Evolutionary conservation across 2,113 vertebrate genomes (phyloP).

Genomic region (Lichenostomus cassidix): DNA sequence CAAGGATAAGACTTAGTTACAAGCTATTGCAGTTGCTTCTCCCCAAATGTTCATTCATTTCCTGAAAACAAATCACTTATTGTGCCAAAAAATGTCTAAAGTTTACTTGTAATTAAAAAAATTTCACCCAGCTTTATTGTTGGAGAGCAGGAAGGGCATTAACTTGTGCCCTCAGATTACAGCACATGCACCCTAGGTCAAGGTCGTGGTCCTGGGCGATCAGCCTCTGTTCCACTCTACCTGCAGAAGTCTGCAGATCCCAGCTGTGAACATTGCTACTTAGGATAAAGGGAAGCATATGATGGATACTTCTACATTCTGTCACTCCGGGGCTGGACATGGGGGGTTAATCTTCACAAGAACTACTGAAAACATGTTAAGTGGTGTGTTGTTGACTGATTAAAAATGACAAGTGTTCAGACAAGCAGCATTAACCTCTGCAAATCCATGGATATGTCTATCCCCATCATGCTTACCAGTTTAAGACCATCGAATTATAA

Average conservation of each 20-base stretch:
- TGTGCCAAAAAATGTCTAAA: neutral
- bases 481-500: neutral
- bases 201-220: fast-evolving
- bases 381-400: neutral
- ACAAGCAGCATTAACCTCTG: neutral
- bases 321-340: neutral
- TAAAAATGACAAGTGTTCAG: neutral
- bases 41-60: neutral
- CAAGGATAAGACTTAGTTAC: neutral
- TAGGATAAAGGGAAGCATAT: fast-evolving
- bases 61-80: neutral
- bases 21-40: neutral
- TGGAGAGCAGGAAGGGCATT: neutral
- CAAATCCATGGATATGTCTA: neutral
- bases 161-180: neutral
- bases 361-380: neutral
- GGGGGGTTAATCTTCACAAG: neutral
- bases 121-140: neutral
- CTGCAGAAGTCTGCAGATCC: neutral
- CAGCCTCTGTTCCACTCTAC: neutral
- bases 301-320: neutral
- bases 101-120: neutral
- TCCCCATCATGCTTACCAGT: neutral
- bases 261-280: fast-evolving
- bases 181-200: fast-evolving